These are phyloP conservation scores for Carpatolechia fugitivella DNA, from an alignment of 2,888 invertebrate genomes.

Conservation along the genomic window DNA sequence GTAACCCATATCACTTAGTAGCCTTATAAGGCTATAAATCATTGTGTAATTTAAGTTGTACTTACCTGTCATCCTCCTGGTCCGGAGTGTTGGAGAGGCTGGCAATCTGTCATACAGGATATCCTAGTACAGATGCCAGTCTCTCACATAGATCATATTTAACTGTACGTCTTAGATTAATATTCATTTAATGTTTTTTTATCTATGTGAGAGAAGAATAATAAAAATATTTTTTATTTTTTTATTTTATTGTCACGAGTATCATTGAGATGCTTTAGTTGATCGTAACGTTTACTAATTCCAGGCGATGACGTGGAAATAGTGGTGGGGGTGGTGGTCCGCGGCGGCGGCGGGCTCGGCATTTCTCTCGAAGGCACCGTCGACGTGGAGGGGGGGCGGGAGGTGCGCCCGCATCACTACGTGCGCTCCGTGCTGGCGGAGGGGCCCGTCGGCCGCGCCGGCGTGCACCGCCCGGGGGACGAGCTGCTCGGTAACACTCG, in stretches of 20 bases:
- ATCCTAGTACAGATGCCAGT: no score
- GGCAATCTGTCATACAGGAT: no score
- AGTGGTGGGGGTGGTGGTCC: constrained; percentile 72
- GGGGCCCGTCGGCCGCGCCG: constrained; percentile 97
- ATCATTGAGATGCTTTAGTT: neutral
- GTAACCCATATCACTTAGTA: no score
- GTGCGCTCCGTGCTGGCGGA: constrained; percentile 98
- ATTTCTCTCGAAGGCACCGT: constrained; percentile 99
- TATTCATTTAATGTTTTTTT: no score
- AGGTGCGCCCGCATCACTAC: constrained; percentile 99
- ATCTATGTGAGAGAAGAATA: no score
- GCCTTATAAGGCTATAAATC: no score
- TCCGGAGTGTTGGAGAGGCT: no score
- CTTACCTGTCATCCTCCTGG: no score
- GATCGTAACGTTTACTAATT: constrained; percentile 38
- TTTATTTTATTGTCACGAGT: neutral
- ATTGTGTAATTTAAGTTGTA: no score
- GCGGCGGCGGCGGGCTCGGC: constrained; percentile 95
- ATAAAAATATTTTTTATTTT: no score
- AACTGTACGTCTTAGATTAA: no score
- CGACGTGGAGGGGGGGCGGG: constrained; percentile 98
- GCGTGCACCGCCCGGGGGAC: constrained; percentile 93
- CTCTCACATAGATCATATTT: no score
- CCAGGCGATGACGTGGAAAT: constrained; percentile 72
- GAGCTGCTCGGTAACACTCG: constrained; percentile 85